Evolutionary conservation across 1,140 invertebrate species (phyloP).

Genomic region (Halesus radiatus): DNA sequence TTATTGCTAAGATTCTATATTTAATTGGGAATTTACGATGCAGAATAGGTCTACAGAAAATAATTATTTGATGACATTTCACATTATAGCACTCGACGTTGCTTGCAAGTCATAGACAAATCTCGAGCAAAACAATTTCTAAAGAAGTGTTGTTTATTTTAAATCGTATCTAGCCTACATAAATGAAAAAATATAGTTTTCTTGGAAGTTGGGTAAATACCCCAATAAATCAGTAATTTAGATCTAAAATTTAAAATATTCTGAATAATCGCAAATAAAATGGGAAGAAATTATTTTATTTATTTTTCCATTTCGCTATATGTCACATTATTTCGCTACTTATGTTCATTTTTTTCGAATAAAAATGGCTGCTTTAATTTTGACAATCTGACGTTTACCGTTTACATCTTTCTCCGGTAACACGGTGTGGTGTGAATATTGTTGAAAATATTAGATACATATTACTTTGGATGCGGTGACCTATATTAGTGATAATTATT

Average conservation of each 20-base stretch:
- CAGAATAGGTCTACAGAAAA: conserved; percentile 18
- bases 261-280: no score
- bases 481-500: conserved; percentile 62
- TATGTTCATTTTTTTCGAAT: no score
- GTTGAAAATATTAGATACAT: background rate
- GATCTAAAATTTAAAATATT: no score
- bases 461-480: conserved; percentile 48
- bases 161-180: conserved; percentile 1
- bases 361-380: no score
- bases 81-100: conserved; percentile 43
- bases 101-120: conserved; percentile 27
- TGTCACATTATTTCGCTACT: no score
- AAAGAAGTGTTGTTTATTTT: background rate
- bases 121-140: conserved; percentile 3
- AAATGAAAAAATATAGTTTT: no score
- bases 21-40: background rate
- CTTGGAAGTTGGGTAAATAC: no score
- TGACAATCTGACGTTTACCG: conserved; percentile 11
- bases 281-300: no score
- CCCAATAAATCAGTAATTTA: no score
- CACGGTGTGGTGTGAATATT: background rate
- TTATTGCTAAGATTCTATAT: background rate
- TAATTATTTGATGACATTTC: conserved; percentile 47
- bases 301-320: no score
- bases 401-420: background rate